Evolutionary conservation across 2,797 vertebrate genomes (phyloP), one percentile per base, ranked within the genome.

Genomic region (Eulemur albifrons): DNA sequence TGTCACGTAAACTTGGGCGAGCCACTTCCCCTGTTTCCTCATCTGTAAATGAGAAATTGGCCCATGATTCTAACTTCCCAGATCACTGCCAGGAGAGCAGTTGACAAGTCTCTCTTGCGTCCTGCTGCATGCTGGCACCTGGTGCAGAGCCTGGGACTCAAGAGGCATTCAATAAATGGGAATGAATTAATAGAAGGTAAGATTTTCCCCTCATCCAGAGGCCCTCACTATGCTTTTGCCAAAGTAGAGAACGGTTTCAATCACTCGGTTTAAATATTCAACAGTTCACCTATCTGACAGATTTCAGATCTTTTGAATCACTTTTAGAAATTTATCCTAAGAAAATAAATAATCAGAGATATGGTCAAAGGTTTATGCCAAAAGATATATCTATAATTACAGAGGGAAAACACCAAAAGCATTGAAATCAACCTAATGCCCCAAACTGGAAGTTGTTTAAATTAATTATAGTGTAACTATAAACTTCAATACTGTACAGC

Each of bases 291-390:
- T 81, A 50, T 45, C 86, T 79, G 61, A 40, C 54, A 88, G 59
- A 77, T 77, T 75, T 76, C 30, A 86, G 17, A 59, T 85, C 35
- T 15, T 84, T 81, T 70, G 13, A 95, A 48, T 94, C 57, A 80
- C 70, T 88, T 95, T 85, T 18, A 91, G 67, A 96, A 96, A 88
- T 35, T 61, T 52, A 77, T 52, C 40, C 32, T 82, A 63, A 91
- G 20, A 85, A 93, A 86, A 87, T 72, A 90, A 92, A 86, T 54
- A 48, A 86, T 84, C n/a, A 65, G 65, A 92, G 35, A 69, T 70
- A 75, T 35, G 32, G 6, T 48, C 63, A 81, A 86, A 91, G 7
- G 2, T 77, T 85, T 91, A 84, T 77, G 23, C 30, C 77, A 65
- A 87, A 79, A 12, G 14, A 79, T 48, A 7, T 45, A 69, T 65